Evolutionary conservation across 2,797 vertebrate species (phyloP), one percentile per base, ranked within the genome.

Genomic region (Phoebastria nigripes): DNA sequence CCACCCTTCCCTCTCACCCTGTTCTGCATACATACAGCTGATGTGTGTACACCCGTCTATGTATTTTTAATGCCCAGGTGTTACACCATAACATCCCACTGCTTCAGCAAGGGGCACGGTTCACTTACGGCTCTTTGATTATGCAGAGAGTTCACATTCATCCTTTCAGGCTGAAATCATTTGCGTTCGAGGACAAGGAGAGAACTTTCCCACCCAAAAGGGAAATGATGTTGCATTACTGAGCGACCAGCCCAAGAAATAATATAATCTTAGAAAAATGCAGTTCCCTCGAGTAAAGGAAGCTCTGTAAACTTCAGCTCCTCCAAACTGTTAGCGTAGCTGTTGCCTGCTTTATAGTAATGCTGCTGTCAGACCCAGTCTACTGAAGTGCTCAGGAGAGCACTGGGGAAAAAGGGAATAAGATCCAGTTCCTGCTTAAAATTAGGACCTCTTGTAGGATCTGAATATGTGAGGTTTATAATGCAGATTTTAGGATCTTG

Each of bases 231-330:
- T 96, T 90, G 94, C 93, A 74, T 94, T 93, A 87, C 96, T 91
- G 96, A 97, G 94, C 54, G 82, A 91, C 94, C 96, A 95, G 96
- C 94, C 97, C 97, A 98, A 98, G 97, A 89, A 97, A 97, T 97
- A 98, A 97, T 98, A 98, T 98, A 98, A 98, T 98, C 97, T 88
- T 97, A 98, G 97, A 98, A 98, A 98, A 98, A 98, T 98, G 97
- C 93, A 79, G 94, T 59, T 98, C 98, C 97, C 98, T 95, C 2
- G 98, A 92, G 97, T 73, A 97, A 97, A 98, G 96, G 97, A 98
- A 98, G 94, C 85, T 42, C 94, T 93, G 87, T 89, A 93, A 97
- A 96, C 95, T 96, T 94, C 89, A 94, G 92, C 94, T 93, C 76
- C 95, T 96, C 94, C 93, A 95, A 96, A 93, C 93, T 94, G 58